A percentile compares a stretch with the other conserved stretches of the same genome.
Conservation (phyloP, 2,113 vertebrate species). For the Hepsetus odoe region DNA sequence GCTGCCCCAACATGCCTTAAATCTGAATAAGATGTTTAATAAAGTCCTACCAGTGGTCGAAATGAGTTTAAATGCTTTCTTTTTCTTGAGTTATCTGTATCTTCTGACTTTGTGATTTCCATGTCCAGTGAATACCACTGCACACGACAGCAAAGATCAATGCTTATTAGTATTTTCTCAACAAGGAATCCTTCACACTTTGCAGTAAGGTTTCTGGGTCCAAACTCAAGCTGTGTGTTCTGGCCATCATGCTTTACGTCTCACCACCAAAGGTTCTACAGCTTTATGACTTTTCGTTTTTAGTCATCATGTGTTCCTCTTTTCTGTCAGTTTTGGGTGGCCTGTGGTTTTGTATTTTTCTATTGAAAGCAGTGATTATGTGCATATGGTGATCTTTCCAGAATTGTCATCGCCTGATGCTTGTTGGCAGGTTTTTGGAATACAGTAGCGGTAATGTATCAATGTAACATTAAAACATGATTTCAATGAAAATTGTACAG, state of each 20-base stretch:
- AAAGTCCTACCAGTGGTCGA: neutral
- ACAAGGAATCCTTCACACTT: neutral
- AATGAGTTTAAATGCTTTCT: too few relatives aligned
- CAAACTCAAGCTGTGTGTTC: neutral
- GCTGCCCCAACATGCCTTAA: constrained; percentile 40
- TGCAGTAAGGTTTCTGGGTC: neutral
- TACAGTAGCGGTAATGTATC: constrained; percentile 64
- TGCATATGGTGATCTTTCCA: constrained; percentile 46
- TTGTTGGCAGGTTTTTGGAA: constrained; percentile 41
- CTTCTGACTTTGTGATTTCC: too few relatives aligned
- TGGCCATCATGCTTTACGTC: constrained; percentile 42
- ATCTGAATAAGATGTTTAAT: neutral
- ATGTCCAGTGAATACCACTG: too few relatives aligned
- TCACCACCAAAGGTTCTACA: constrained; percentile 67
- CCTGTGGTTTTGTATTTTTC: constrained; percentile 72
- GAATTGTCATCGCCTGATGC: constrained; percentile 2
- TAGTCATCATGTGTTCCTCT: constrained; percentile 23
- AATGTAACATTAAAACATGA: constrained; percentile 59
- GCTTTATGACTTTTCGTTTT: constrained; percentile 65
- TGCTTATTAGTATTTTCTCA: neutral
- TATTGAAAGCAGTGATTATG: constrained; percentile 64
- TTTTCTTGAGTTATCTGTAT: too few relatives aligned
- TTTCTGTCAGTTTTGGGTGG: constrained; percentile 50
- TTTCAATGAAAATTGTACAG: constrained; percentile 62
- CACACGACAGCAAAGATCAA: neutral